phyloP scores from a whole-genome alignment of 2,113 vertebrate genomes.

The Megaceryle maxima region DNA sequence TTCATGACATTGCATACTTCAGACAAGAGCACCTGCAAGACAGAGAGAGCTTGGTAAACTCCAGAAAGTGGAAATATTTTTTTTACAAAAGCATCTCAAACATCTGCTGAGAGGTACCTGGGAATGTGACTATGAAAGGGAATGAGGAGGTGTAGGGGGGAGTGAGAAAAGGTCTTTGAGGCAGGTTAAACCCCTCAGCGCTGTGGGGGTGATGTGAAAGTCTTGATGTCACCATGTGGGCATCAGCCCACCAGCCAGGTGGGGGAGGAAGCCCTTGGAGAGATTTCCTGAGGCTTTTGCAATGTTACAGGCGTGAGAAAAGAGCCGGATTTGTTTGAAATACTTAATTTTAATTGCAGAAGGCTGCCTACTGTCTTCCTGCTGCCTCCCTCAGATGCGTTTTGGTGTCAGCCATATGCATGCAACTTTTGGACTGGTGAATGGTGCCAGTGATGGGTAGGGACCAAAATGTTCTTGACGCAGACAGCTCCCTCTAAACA shows the following conservation, averaged over 20 bases:
- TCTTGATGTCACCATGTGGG: neutral
- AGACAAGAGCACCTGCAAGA: neutral
- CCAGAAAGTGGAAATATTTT: neutral
- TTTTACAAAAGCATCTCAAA: slow-evolving; percentile 11
- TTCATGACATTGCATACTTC: neutral
- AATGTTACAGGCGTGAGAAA: neutral
- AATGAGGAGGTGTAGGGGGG: neutral
- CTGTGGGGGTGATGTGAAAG: neutral
- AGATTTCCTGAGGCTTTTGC: neutral
- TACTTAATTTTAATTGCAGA: slow-evolving; percentile 28
- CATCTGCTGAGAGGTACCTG: slow-evolving; percentile 22
- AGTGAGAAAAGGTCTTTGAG: neutral
- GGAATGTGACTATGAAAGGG: neutral
- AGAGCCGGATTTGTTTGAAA: slow-evolving; percentile 2
- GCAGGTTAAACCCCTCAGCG: neutral
- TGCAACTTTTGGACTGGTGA: neutral
- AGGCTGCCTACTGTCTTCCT: neutral
- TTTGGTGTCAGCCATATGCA: neutral
- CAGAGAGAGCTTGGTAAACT: neutral
- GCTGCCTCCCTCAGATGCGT: neutral
- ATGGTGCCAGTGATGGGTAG: neutral
- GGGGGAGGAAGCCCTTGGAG: neutral
- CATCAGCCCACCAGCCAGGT: neutral
- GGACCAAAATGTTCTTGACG: neutral
- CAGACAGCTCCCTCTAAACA: neutral